phyloP scores from a whole-genome alignment of 2,113 vertebrate genomes.

The Turdus rufiventris region DNA sequence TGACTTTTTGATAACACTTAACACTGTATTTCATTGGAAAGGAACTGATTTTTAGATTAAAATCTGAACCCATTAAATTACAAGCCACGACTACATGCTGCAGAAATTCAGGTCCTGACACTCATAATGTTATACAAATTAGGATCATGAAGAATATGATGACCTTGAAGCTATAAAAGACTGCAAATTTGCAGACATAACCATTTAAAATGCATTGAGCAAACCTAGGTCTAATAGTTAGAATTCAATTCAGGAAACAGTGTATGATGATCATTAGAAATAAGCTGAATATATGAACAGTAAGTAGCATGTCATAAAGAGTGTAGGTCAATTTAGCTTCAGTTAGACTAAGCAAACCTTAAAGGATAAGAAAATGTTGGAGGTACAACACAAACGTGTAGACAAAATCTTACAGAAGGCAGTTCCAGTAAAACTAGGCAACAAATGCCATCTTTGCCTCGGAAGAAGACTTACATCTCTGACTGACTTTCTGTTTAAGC shows the following conservation, averaged over 20 bases:
- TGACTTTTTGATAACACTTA: not conserved
- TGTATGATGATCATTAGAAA: conserved; percentile 7
- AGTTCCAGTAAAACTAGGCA: not conserved
- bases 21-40: not conserved
- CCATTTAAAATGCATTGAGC: conserved; percentile 31
- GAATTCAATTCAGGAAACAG: conserved; percentile 29
- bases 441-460: not conserved
- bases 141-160: conserved; percentile 30
- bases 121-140: conserved; percentile 24
- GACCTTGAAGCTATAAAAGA: conserved; percentile 39
- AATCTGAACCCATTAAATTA: conserved; percentile 18
- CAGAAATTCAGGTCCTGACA: conserved; percentile 1
- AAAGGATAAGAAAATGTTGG: not conserved
- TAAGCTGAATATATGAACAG: not conserved
- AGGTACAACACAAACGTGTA: not conserved
- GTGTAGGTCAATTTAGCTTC: not conserved
- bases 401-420: not conserved
- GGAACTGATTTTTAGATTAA: conserved; percentile 1
- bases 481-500: not conserved
- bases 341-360: not conserved
- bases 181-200: conserved; percentile 32
- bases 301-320: not conserved
- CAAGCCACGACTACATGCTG: not conserved
- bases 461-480: not conserved
- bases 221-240: conserved; percentile 10